Base-by-base conservation (phyloP, 2,888 invertebrate species). In the Leucophenga maculata region DNA sequence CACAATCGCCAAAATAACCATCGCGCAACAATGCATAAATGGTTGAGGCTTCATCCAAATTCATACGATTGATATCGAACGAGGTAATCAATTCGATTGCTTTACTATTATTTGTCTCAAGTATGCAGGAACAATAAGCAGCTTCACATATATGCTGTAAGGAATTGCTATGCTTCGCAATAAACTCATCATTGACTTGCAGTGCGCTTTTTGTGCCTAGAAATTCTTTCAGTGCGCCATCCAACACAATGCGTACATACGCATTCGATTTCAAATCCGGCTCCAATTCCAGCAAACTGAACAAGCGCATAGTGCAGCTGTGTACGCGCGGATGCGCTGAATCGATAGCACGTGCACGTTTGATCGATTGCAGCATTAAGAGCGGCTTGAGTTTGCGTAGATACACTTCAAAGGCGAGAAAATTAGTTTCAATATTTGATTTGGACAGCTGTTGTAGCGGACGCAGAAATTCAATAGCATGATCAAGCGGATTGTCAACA, bases 361-460 rank as follows among this genome's bases (percentile, higher is more conserved):
- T 97, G 87, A 99, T 92, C 79, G 97, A 96, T 89, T 98, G 97
- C 83, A 99, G 91, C 98, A 99, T 98, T 79, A 98, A 90, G 71
- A 99, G 91, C 65, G 96, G 92, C 89, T 96, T 97, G 94, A 96
- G 95, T 94, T 98, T 98, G 85, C 98, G 94, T 89, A 92, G 94
- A 90, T 98, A 99, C 82, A 99, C 96, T 92, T 99, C 98, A 89
- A 98, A 99, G 85, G 98, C 98, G 92, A 98, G 93, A 85, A 98
- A 91, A 92, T 99, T 97, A 83, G 98, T 98, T 86, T 98, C 96
- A 91, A 98, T 95, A 87, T 93, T 93, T 86, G 96, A 92, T 73
- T 95, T 92, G 77, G 96, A 96, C 84, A 98, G 91, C 76, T 93
- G 92, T 89, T 98, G 95, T 79, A 99, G 90, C 54, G 99, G 99